phyloP scores from a whole-genome alignment of 2,888 invertebrate species.

The Lasioglossum pauxillum region DNA sequence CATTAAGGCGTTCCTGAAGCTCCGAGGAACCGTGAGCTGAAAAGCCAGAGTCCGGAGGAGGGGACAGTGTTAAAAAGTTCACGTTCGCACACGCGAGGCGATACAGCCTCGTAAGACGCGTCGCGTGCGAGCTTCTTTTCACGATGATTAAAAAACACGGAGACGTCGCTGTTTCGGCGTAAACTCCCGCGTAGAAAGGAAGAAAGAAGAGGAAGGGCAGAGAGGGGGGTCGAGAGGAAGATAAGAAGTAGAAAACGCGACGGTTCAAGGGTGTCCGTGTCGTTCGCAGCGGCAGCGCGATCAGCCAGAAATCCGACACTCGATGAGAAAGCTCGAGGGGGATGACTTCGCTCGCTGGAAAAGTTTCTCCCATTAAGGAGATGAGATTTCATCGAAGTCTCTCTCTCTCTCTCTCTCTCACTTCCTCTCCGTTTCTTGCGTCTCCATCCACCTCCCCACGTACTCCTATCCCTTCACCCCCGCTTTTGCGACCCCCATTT shows the following conservation, averaged over 20 bases:
- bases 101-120: constrained; percentile 64
- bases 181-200: constrained; percentile 35
- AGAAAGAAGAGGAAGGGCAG: neutral
- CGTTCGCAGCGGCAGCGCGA: constrained; percentile 56
- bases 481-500: constrained; percentile 31
- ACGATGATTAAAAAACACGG: constrained; percentile 65
- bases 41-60: neutral
- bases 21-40: neutral
- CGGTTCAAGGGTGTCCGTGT: constrained; percentile 57
- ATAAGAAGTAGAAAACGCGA: neutral
- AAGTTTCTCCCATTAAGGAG: constrained; percentile 73
- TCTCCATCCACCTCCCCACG: neutral
- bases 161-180: constrained; percentile 37
- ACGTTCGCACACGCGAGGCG: constrained; percentile 55
- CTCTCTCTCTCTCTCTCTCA: constrained; percentile 34
- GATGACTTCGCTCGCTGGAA: constrained; percentile 62
- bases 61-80: neutral
- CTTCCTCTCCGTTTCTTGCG: neutral
- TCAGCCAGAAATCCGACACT: constrained; percentile 72
- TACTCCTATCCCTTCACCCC: neutral
- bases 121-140: constrained; percentile 46
- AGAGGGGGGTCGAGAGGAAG: neutral
- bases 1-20: neutral
- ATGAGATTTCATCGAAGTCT: constrained; percentile 72
- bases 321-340: constrained; percentile 68